Percentiles rank a stretch among this genome's conserved stretches.
Conservation (phyloP, 2,113 vertebrate genomes). For the Colistium nudipinnis region DNA sequence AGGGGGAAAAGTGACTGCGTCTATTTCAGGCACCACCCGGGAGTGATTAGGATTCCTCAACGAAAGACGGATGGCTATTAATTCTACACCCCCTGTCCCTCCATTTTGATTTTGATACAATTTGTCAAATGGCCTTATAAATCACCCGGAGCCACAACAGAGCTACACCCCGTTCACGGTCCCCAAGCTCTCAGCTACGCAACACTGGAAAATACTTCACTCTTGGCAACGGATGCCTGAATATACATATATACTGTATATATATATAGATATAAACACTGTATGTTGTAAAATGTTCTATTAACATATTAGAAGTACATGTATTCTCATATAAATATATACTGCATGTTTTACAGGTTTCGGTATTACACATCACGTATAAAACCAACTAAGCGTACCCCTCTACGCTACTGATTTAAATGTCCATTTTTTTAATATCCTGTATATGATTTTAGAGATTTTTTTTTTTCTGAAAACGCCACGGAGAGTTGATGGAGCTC, state of each 20-base stretch:
- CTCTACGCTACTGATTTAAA: not conserved
- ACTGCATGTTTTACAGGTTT: not conserved
- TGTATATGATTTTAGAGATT: slow-evolving; percentile 26
- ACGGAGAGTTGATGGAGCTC: slow-evolving; percentile 16
- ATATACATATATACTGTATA: too few species aligned
- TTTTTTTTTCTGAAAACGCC: slow-evolving; percentile 34
- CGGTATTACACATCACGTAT: slow-evolving; percentile 15
- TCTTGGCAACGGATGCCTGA: slow-evolving; percentile 31
- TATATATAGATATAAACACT: too few species aligned
- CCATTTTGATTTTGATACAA: slow-evolving; percentile 71
- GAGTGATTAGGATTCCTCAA: slow-evolving; percentile 73
- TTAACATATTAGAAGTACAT: slow-evolving; percentile 25
- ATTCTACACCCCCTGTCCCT: slow-evolving; percentile 65
- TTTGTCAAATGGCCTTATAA: slow-evolving; percentile 70
- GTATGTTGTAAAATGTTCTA: slow-evolving; percentile 16
- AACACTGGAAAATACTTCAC: slow-evolving; percentile 44
- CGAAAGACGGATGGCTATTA: slow-evolving; percentile 72
- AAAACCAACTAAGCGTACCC: slow-evolving; percentile 3
- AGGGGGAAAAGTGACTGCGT: slow-evolving; percentile 41
- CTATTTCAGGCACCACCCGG: slow-evolving; percentile 60
- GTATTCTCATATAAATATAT: slow-evolving; percentile 1
- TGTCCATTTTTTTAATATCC: not conserved
- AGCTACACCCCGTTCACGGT: slow-evolving; percentile 48
- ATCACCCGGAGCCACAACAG: slow-evolving; percentile 65
- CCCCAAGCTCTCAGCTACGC: slow-evolving; percentile 32